phyloP scores from a whole-genome alignment of 2,113 vertebrate species.

The Choloepus hoffmanni region DNA sequence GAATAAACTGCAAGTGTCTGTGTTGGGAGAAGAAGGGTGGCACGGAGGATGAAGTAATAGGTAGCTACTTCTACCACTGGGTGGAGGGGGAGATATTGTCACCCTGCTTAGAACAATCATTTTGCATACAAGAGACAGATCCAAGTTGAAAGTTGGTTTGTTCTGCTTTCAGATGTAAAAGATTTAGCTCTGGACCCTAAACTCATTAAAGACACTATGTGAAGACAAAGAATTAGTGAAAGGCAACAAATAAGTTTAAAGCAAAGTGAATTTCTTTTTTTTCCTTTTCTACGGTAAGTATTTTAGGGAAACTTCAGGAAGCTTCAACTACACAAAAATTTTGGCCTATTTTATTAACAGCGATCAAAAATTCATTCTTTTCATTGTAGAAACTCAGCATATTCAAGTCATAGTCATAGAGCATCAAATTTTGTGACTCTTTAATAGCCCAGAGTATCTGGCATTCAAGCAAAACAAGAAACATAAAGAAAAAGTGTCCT shows the following conservation, averaged over 20 bases:
- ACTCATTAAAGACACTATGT: neutral
- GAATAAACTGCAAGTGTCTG: fast-evolving
- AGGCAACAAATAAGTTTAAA: neutral
- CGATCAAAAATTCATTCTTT: neutral
- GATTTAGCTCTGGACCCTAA: neutral
- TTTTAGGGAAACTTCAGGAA: neutral
- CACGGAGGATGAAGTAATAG: too few species aligned
- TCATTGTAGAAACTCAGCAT: neutral
- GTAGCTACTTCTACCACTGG: neutral
- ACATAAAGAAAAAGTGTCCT: neutral
- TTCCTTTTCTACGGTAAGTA: neutral
- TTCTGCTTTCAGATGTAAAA: neutral
- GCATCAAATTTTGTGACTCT: neutral
- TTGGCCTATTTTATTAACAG: neutral
- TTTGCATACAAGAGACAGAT: neutral
- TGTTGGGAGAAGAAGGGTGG: neutral
- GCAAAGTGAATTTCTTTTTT: neutral
- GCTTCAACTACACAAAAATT: neutral
- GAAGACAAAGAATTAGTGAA: neutral
- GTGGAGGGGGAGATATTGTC: neutral
- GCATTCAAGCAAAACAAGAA: neutral
- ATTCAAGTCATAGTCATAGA: neutral
- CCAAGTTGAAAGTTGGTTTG: neutral
- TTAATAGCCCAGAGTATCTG: neutral
- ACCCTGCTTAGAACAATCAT: neutral